Evolutionary conservation across 2,113 vertebrate genomes (phyloP).

Genomic region (Cyanocitta stelleri): DNA sequence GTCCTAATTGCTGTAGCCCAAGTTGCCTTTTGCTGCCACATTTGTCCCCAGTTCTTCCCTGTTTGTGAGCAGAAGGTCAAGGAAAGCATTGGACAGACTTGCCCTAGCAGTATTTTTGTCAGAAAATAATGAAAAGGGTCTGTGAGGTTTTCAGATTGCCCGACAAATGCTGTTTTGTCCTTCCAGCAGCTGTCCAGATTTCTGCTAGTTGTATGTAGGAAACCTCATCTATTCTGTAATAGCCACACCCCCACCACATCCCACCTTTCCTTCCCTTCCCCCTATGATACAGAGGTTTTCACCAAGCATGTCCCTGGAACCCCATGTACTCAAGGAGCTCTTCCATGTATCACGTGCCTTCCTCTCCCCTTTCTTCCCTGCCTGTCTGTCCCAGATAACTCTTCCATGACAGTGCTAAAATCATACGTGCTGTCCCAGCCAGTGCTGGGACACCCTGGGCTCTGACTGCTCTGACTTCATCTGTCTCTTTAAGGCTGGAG

Average conservation of each 20-base stretch:
- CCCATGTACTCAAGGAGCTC: not conserved
- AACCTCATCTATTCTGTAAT: not conserved
- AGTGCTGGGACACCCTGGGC: not conserved
- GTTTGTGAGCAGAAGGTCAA: not conserved
- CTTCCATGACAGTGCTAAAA: not conserved
- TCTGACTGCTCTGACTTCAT: not conserved
- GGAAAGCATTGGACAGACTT: not conserved
- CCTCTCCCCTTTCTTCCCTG: not conserved
- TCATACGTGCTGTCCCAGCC: not conserved
- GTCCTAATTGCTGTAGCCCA: not conserved
- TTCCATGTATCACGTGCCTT: rapidly evolving
- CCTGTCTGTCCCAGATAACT: not conserved
- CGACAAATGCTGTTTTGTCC: not conserved
- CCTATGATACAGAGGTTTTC: not conserved
- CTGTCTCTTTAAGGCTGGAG: not conserved
- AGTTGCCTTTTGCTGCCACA: not conserved
- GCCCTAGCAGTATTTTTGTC: not conserved
- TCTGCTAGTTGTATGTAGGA: not conserved
- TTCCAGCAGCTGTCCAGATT: not conserved
- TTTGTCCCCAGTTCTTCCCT: not conserved
- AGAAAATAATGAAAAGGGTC: not conserved
- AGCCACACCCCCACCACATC: not conserved
- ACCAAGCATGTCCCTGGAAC: not conserved
- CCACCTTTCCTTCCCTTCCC: not conserved
- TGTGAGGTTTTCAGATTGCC: not conserved